Conservation (phyloP, 1,140 invertebrate species). For the Leptonema lineaticorne region DNA sequence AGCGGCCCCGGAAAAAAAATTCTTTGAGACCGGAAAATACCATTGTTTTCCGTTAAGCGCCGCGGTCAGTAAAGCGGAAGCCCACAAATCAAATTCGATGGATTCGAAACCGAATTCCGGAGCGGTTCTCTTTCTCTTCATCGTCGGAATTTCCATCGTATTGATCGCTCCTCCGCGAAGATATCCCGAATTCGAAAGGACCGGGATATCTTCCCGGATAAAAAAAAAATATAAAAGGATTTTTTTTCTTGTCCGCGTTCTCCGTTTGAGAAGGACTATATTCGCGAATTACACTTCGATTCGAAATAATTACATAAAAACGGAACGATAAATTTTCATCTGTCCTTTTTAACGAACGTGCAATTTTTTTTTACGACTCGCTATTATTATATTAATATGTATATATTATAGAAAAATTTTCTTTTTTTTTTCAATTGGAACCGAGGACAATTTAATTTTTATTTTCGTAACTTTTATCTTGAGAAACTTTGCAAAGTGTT, state of each 20-base stretch:
- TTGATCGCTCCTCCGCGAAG: not conserved
- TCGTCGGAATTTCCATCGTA: not conserved
- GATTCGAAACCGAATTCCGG: not conserved
- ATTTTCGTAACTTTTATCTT: not conserved
- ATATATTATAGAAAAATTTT: too few species aligned
- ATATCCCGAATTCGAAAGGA: too few species aligned
- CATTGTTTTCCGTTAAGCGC: conserved; percentile 11
- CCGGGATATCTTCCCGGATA: not conserved
- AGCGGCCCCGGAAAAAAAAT: not conserved
- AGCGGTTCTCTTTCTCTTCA: not conserved
- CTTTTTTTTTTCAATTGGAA: too few species aligned
- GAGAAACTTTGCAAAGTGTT: not conserved
- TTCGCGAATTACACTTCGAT: not conserved
- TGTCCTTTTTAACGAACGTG: too few species aligned
- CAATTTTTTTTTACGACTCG: too few species aligned
- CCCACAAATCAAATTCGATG: conserved; percentile 17
- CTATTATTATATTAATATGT: too few species aligned
- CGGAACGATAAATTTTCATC: not conserved
- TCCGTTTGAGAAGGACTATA: too few species aligned
- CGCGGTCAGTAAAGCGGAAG: conserved; percentile 14
- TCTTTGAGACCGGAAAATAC: not conserved
- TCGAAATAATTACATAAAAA: not conserved
- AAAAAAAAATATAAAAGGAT: too few species aligned
- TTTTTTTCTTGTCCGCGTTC: not conserved
- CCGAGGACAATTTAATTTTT: not conserved